Conservation (phyloP, 2,113 vertebrate species). For the Rhodinocichla rosea region DNA sequence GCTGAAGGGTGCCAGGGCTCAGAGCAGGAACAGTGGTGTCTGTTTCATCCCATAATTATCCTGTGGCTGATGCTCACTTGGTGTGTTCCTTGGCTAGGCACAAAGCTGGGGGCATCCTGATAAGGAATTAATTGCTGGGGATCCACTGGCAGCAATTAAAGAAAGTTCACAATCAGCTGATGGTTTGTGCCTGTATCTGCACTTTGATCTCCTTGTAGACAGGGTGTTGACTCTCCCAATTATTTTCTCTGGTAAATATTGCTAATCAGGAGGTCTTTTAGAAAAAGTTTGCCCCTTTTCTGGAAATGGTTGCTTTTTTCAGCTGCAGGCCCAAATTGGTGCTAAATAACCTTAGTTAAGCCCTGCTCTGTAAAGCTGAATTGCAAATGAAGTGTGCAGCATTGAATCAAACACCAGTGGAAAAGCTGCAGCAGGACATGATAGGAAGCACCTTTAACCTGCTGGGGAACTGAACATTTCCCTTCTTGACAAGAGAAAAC, state of each 20-base stretch:
- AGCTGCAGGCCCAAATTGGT: background rate
- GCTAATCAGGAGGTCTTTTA: background rate
- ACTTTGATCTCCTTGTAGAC: background rate
- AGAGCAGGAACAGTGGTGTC: conserved; percentile 78
- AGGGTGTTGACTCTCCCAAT: background rate
- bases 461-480: background rate
- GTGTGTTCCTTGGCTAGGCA: background rate
- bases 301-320: background rate
- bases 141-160: background rate
- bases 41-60: conserved; percentile 83
- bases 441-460: background rate
- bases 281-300: background rate
- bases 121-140: conserved; percentile 30
- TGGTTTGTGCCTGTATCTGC: background rate
- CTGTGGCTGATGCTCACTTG: background rate
- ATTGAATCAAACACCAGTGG: background rate
- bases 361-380: conserved; percentile 1
- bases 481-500: background rate
- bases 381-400: background rate
- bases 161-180: background rate
- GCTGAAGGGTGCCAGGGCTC: conserved; percentile 70
- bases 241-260: background rate
- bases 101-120: background rate
- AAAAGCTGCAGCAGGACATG: background rate
- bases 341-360: conserved; percentile 12